Evolutionary conservation across 1,140 invertebrate genomes (phyloP), one percentile per base, ranked within the genome.

Genomic region (Lerema accius): DNA sequence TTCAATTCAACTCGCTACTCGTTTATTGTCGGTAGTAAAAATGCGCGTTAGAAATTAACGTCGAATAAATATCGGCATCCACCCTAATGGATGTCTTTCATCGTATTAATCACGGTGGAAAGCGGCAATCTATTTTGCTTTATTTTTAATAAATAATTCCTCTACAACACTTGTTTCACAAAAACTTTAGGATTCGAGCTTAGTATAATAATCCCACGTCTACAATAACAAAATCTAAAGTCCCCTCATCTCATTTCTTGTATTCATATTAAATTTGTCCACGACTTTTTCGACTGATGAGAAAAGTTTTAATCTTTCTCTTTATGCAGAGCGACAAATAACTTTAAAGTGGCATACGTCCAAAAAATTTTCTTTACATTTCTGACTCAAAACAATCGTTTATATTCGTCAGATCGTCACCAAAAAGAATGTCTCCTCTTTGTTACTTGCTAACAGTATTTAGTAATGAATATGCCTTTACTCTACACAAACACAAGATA

Each of bases 21-120:
- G 37, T 23, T 55, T 28, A 40, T 50, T 45, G 16, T 10, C 10
- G 10, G 4, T 16, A 43, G 19, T 42, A 16, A 32, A n/a, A 6
- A 43, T 32, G 40, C 13, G 0, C 42, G 9, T 53, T 42, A 9
- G 3, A 50, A 53, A 45, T 53, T 9, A 58, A 58, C 42, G 13
- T 58, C 42, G n/a, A 58, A 58, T 58, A 58, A 58, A 40, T 58
- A 58, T 58, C 55, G 42, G 39, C 55, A 43, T 35, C 42, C 19
- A 58, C 26, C 26, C 16, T 58, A 58, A 58, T 58, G 55, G 42
- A 58, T 58, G 42, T 58, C 55, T 58, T 58, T 42, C 45, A 46
- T 35, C 55, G 42, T 42, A 14, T 4, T 58, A 46, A 58, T 58
- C 55, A 26, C 28, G 39, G 10, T 58, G 42, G 42, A 35, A 37